Evolutionary conservation across 1,140 invertebrate genomes (phyloP), one percentile per base, ranked within the genome.

Genomic region (Druon quercuslanigerum): DNA sequence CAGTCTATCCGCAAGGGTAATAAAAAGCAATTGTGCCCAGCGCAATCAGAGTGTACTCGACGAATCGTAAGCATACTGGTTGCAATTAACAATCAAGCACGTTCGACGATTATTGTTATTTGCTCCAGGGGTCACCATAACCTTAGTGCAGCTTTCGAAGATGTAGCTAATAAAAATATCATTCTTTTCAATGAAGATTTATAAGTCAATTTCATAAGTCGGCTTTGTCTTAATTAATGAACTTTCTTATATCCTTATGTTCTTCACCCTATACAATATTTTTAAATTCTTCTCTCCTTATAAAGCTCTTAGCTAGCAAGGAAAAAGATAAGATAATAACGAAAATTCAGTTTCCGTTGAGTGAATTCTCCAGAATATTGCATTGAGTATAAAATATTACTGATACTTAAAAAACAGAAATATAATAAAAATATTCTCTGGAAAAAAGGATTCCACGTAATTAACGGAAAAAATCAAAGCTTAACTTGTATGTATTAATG

Each of bases 21-120:
- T 60, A 60, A 60, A 60, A 60, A 60, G 56, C 56, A 60, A 60
- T 60, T 25, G 56, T 60, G 4, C 56, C 56, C 9, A 12, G 20
- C 19, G 56, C 56, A 60, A 60, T 60, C 56, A 60, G 33, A 13
- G 56, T n/a, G n/a, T 60, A 19, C 56, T 20, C 19, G 17, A 60
- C 56, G 56, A 60, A 13, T 60, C 56, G 56, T 60, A 60, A 60
- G 56, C 19, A 60, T 60, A 19, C 56, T 60, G 56, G 56, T 60
- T 60, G 20, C 56, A 60, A 60, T 60, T 60, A 60, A 60, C 56
- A 60, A 60, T 60, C 56, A 60, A 5, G 56, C 56, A 60, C 56
- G 56, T 60, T 60, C 56, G 56, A 60, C 56, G 56, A 60, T 60
- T 60, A 60, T 60, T 60, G 56, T 60, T 60, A 60, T 60, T n/a